These are phyloP conservation scores for Siniperca chuatsi DNA, from an alignment of 2,113 vertebrate genomes.

Conservation along the genomic window DNA sequence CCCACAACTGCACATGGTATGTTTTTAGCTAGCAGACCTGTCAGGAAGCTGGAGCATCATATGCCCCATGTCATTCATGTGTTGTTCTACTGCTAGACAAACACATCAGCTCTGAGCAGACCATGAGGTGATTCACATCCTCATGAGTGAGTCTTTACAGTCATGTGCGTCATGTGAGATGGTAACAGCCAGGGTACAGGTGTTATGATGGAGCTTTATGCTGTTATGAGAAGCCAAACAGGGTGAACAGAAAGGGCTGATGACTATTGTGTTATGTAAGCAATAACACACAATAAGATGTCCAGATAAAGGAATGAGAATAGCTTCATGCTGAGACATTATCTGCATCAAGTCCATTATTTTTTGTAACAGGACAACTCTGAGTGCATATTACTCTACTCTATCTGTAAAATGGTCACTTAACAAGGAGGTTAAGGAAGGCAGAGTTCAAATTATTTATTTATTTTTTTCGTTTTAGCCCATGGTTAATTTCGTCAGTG, in stretches of 20 bases:
- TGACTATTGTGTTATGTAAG: constrained; percentile 23
- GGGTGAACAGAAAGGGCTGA: background rate
- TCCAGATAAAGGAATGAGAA: background rate
- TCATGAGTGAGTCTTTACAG: background rate
- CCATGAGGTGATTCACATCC: constrained; percentile 32
- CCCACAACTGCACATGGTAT: background rate
- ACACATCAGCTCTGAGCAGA: background rate
- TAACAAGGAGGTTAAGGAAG: background rate
- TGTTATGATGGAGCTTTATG: constrained; percentile 18
- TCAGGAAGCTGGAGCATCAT: background rate
- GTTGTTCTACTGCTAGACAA: background rate
- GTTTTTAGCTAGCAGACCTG: background rate
- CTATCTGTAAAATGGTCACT: too few relatives aligned
- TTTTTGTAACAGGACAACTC: background rate
- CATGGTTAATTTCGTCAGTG: background rate
- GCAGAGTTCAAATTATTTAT: background rate
- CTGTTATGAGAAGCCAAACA: background rate
- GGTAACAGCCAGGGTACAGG: background rate
- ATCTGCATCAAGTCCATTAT: background rate
- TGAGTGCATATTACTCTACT: background rate
- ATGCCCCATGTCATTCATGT: background rate
- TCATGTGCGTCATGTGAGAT: constrained; percentile 17
- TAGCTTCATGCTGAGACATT: background rate
- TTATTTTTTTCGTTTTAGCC: background rate
- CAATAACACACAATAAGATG: background rate